Percentiles rank a stretch among this genome's conserved stretches.
phyloP scores from a whole-genome alignment of 1,140 invertebrate species.

The Chlorops oryzae region DNA sequence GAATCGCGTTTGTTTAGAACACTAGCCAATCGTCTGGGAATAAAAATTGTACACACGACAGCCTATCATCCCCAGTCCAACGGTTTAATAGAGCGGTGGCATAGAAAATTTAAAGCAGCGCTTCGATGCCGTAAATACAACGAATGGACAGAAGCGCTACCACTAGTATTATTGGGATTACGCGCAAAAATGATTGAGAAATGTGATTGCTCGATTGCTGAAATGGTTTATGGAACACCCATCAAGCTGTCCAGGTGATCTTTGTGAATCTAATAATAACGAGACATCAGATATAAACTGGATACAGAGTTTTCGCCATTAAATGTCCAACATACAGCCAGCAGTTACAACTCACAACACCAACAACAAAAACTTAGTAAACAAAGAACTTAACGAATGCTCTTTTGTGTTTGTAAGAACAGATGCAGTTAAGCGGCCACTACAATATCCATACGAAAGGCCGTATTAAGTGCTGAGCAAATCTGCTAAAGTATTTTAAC shows the following conservation, averaged over 20 bases:
- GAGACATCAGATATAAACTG: too few species aligned
- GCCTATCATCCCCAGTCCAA: slow-evolving; percentile 45
- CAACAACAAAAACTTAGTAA: too few species aligned
- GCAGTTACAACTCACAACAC: too few species aligned
- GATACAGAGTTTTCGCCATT: too few species aligned
- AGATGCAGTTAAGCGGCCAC: too few species aligned
- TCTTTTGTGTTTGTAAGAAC: too few species aligned
- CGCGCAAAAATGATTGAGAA: slow-evolving; percentile 34
- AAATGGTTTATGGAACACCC: slow-evolving; percentile 16
- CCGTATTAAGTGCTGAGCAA: too few species aligned
- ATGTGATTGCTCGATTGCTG: slow-evolving; percentile 30
- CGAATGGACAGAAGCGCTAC: slow-evolving; percentile 39
- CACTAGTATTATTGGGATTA: slow-evolving; percentile 46
- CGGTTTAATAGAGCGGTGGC: slow-evolving; percentile 47
- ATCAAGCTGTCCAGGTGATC: slow-evolving; percentile 27
- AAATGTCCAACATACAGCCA: too few species aligned
- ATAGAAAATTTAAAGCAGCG: slow-evolving; percentile 21
- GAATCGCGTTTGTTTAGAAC: slow-evolving; percentile 23
- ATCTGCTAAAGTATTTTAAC: too few species aligned
- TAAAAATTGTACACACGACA: slow-evolving; percentile 31
- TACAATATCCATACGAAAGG: too few species aligned
- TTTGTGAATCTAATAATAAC: too few species aligned
- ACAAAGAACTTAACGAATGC: too few species aligned
- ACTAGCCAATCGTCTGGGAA: slow-evolving; percentile 20
- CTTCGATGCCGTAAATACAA: slow-evolving; percentile 22